phyloP scores from a whole-genome alignment of 2,797 vertebrate genomes.

The Malacoraja senta region DNA sequence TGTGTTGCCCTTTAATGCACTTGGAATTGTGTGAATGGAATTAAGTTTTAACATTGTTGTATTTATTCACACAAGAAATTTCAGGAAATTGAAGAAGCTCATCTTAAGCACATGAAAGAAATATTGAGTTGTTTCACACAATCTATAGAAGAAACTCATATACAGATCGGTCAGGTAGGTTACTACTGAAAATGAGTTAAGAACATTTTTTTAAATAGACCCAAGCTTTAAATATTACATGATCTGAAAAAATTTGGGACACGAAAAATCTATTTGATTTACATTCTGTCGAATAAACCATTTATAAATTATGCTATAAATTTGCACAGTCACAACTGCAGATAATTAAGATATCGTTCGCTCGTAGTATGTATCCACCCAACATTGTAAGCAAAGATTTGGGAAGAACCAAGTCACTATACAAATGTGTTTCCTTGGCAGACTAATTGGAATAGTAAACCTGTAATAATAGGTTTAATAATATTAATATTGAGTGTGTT shows the following conservation, averaged over 20 bases:
- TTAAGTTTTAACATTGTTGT: constrained; percentile 44
- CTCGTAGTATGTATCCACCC: not conserved
- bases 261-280: not conserved
- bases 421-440: not conserved
- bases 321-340: not conserved
- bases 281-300: not conserved
- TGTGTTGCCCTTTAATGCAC: constrained; percentile 9
- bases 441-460: not conserved
- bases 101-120: constrained; percentile 86
- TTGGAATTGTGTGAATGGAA: not conserved
- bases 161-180: constrained; percentile 87
- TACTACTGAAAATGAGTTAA: not conserved
- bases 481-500: not conserved
- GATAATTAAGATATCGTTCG: not conserved
- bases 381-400: not conserved
- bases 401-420: not conserved
- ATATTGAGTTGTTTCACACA: constrained; percentile 83
- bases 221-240: not conserved
- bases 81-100: constrained; percentile 91
- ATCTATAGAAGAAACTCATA: constrained; percentile 82
- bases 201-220: not conserved
- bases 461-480: not conserved
- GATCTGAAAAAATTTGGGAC: not conserved
- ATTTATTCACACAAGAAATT: constrained; percentile 70
- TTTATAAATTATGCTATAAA: not conserved